Percentiles rank a stretch among this genome's conserved stretches.
phyloP scores from a whole-genome alignment of 2,888 invertebrate species.

The Dione juno region DNA sequence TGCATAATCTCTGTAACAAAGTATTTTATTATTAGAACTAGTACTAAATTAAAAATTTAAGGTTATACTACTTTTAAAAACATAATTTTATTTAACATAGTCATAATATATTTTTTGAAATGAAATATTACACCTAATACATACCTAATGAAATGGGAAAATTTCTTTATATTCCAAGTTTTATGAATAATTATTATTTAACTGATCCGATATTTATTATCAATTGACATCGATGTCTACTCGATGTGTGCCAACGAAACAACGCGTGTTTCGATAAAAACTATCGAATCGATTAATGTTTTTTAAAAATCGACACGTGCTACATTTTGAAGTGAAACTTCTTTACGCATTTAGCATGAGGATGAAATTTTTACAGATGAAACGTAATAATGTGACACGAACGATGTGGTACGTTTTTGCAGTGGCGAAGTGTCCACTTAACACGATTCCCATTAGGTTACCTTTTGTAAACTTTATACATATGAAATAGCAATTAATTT shows the following conservation, averaged over 20 bases:
- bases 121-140: background rate
- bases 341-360: too few species aligned
- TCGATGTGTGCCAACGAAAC: background rate
- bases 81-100: background rate
- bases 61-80: background rate
- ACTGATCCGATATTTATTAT: background rate
- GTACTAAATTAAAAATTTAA: background rate
- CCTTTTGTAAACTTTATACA: too few species aligned
- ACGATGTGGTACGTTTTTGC: too few species aligned
- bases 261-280: too few species aligned
- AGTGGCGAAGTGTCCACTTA: too few species aligned
- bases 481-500: too few species aligned
- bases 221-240: background rate
- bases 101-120: background rate
- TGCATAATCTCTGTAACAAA: slow-evolving; percentile 51
- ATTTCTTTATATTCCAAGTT: background rate
- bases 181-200: background rate
- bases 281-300: too few species aligned
- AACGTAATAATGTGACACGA: too few species aligned
- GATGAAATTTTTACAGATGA: too few species aligned
- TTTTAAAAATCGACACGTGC: too few species aligned
- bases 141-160: background rate
- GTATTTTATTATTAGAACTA: background rate
- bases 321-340: too few species aligned
- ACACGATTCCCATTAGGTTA: too few species aligned